Evolutionary conservation across 1,140 invertebrate species (phyloP).

Genomic region (Drosophila ercepeae): DNA sequence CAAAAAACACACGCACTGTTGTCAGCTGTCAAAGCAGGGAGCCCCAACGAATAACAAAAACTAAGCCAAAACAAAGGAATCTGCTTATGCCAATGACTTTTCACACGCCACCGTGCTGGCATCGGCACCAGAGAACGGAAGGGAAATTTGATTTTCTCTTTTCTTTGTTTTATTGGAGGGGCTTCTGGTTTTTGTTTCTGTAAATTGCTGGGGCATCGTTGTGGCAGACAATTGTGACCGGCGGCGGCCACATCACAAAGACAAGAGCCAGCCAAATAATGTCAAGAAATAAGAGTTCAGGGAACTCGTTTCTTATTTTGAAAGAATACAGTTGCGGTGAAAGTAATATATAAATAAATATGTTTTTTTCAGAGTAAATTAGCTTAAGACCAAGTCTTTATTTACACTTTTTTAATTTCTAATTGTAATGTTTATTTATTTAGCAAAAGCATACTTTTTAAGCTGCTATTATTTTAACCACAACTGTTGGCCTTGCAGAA

Average conservation of each 20-base stretch:
- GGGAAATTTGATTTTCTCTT: constrained; percentile 48
- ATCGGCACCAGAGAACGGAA: constrained; percentile 42
- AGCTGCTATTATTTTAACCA: neutral
- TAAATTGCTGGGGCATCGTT: constrained; percentile 29
- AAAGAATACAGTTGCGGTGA: neutral
- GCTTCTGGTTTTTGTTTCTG: constrained; percentile 4
- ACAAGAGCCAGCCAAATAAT: constrained; percentile 22
- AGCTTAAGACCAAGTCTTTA: too few species aligned
- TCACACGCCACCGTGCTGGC: constrained; percentile 51
- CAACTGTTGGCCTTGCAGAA: constrained; percentile 12
- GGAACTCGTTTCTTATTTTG: constrained; percentile 45
- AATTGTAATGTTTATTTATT: too few species aligned
- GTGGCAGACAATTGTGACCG: constrained; percentile 38
- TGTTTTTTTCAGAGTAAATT: too few species aligned
- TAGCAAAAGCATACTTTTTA: too few species aligned
- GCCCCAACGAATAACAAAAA: constrained; percentile 10
- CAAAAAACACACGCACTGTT: constrained; percentile 36
- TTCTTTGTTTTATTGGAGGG: neutral
- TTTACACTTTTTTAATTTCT: too few species aligned
- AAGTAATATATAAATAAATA: neutral
- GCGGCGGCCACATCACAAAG: constrained; percentile 24
- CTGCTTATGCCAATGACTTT: constrained; percentile 52
- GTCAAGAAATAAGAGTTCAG: constrained; percentile 52
- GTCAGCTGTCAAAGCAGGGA: constrained; percentile 42
- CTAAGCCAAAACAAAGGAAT: constrained; percentile 36